Base-by-base conservation (phyloP, 30 jellyfish, hydroid and myxozoan genomes). In the Turritopsis rubra region DNA sequence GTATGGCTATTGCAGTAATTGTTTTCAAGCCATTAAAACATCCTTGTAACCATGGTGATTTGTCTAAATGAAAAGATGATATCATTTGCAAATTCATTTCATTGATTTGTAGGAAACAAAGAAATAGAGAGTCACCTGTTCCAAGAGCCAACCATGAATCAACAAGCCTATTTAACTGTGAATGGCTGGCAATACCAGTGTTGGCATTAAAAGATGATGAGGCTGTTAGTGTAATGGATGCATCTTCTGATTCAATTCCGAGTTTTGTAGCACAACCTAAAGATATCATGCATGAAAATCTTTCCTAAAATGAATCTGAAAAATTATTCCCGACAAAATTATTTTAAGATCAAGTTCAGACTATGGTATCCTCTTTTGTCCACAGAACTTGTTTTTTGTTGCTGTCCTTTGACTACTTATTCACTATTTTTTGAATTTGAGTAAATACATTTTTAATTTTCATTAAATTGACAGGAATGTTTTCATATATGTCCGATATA, bases 1-100 rank as follows among this genome's bases (percentile, higher is more conserved):
- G 85, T n/a, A 77, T 22, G 18, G 85, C 85, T 1, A 77, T 52
- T 16, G 85, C 85, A 1, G 70, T 29, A 29, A 77, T 60, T 1
- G 23, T 17, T 77, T 24, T 53, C 0, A 1, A 0, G 18, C 5
- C 23, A 1, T 24, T 0, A 29, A 77, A 77, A 52, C 85, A 77
- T 29, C n/a, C 71, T 77, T 77, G 85, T 26, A 26, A 28, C 85
- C 85, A 77, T 18, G 85, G 85, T 4, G 25, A 5, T 1, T 18
- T 19, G 53, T 77, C 85, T 77, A 27, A 30, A 77, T 26, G 29
- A 29, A 77, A 20, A 77, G 1, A 8, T n/a, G n/a, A n/a, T n/a
- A n/a, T n/a, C n/a, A n/a, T n/a, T n/a, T n/a, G n/a, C n/a, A n/a
- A n/a, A n/a, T n/a, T n/a, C n/a, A n/a, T n/a, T n/a, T n/a, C n/a